Evolutionary conservation across 2,113 vertebrate species (phyloP).

Genomic region (Ictalurus punctatus): DNA sequence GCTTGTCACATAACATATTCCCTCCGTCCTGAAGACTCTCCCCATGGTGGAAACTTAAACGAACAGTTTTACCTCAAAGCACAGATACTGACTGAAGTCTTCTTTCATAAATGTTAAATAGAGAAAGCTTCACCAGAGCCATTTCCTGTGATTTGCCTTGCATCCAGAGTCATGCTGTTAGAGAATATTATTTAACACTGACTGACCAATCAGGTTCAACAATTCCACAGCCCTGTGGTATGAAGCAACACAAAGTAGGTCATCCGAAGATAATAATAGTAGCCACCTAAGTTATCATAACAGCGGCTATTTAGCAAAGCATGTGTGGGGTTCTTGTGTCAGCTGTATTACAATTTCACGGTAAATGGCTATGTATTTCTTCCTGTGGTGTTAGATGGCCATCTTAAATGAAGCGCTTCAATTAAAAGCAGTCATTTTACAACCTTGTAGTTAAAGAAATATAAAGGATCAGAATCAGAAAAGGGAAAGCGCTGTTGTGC

Average conservation of each 20-base stretch:
- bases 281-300: constrained; percentile 1
- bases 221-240: not conserved
- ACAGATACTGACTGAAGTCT: not conserved
- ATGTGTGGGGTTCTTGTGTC: not conserved
- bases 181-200: not conserved
- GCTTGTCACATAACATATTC: not conserved
- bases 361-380: not conserved
- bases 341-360: too few relatives aligned
- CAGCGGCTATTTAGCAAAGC: constrained; percentile 5
- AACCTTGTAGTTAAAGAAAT: not conserved
- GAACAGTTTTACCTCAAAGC: not conserved
- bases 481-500: not conserved
- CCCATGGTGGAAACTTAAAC: not conserved
- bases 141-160: not conserved
- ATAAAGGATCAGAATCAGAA: not conserved
- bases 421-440: not conserved
- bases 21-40: not conserved
- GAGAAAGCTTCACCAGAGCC: not conserved
- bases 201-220: not conserved
- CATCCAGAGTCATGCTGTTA: not conserved
- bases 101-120: not conserved
- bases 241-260: not conserved
- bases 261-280: not conserved
- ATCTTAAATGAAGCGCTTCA: not conserved
- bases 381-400: not conserved